Base-by-base conservation (phyloP, 2,888 invertebrate species). In the Drosophila melanocephala region DNA sequence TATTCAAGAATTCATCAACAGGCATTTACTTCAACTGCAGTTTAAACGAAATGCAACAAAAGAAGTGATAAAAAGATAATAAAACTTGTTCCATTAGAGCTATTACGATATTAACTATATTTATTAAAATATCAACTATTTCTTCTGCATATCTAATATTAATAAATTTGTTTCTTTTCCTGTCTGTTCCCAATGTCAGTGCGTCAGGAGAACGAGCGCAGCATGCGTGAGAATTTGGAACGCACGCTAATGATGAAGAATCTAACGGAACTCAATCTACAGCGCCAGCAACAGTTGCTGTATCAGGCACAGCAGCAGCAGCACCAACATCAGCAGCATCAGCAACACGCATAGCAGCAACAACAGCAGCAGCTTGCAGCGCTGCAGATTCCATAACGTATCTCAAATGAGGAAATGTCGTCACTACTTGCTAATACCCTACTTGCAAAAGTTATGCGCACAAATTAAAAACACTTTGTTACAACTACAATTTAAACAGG, bases 191-290 rank as follows among this genome's bases (percentile, higher is more conserved):
- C 95, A 63, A 26, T 37, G 47, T 85, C 95, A 97, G 97, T 97
- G 93, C 96, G 97, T 89, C 96, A 96, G 94, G 97, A 97, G 95
- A 97, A 97, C 94, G 97, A 97, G 95, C 96, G 97, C 94, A 95
- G 97, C 94, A 95, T 97, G 95, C 95, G 95, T 93, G 97, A 97
- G 94, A 96, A 96, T 89, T 94, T 96, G 93, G 96, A 96, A 74
- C 92, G 94, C 60, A 93, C 92, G 47, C 84, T 92, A 71, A 92
- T 92, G 85, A 91, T 91, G 82, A 93, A 93, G 85, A 94, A 94
- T 78, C 91, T 92, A 47, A 93, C 93, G 53, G 94, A 94, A 75
- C 72, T 89, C 72, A 81, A 80, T 67, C 75, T 77, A 62, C 81
- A 75, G 63, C 77, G 79, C 1, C 91, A 90, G 67, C 84, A 85